Percentiles rank a stretch among this genome's conserved stretches.
phyloP scores from a whole-genome alignment of 2,113 vertebrate genomes.

The Lates calcarifer region DNA sequence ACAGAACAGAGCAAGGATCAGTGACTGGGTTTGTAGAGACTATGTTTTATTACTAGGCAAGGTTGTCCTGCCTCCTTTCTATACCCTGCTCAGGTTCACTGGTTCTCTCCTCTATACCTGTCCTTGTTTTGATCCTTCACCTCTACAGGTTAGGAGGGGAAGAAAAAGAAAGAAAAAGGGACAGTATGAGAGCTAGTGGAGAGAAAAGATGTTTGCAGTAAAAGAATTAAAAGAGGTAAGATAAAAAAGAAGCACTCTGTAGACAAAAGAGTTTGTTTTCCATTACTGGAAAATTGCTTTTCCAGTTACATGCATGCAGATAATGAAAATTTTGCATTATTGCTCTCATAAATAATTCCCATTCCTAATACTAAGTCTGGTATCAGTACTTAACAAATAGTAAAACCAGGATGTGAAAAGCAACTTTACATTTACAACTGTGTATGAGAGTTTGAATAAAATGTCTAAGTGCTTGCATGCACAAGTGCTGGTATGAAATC shows the following conservation, averaged over 20 bases:
- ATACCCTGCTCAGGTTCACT: conserved; percentile 32
- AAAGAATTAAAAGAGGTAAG: background rate
- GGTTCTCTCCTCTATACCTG: background rate
- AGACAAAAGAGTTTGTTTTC: background rate
- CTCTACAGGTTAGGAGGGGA: conserved; percentile 8
- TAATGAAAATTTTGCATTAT: conserved; percentile 3
- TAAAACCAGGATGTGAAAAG: background rate
- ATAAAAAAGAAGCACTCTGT: background rate
- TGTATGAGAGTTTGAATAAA: conserved; percentile 8
- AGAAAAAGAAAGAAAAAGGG: too few species aligned
- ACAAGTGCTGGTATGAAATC: background rate
- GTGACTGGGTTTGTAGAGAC: conserved; percentile 22
- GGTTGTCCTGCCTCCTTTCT: conserved; percentile 11
- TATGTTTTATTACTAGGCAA: conserved; percentile 37
- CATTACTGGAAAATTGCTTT: background rate
- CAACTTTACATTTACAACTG: conserved; percentile 9
- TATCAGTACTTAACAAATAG: background rate
- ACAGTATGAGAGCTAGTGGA: background rate
- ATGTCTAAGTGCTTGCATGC: background rate
- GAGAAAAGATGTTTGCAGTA: background rate
- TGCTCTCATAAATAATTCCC: background rate
- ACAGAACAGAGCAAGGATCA: conserved; percentile 21
- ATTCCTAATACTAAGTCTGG: background rate
- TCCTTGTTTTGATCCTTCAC: conserved; percentile 33
- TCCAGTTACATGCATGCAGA: background rate